Percentiles rank a stretch among this genome's conserved stretches.
These are phyloP conservation scores for zebrafish (Danio rerio) DNA, from an alignment of 2,113 vertebrate genomes.

Conservation along the genomic window GRCz12tu NC_133199.1:26413001-26413500, in stretches of 20 bases:
- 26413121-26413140: constrained; percentile 20
- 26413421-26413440: constrained; percentile 2
- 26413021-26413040: constrained; percentile 33
- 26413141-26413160: constrained; percentile 33
- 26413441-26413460: background rate
- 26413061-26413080: constrained; percentile 18
- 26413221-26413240: background rate
- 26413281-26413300: constrained; percentile 30
- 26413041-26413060: constrained; percentile 33
- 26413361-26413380: constrained; percentile 11
- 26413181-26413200: background rate
- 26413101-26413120: constrained; percentile 16
- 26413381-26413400: constrained; percentile 22
- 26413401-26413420: background rate
- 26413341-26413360: constrained; percentile 26
- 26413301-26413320: constrained; percentile 10
- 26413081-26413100: constrained; percentile 21
- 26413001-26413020: constrained; percentile 36
- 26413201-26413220: constrained; percentile 8
- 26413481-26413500: constrained; percentile 7
- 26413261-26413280: background rate
- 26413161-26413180: constrained; percentile 25
- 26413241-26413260: constrained; percentile 4
- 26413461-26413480: constrained; percentile 9
- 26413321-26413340: constrained; percentile 12